These are phyloP conservation scores for Bergia sp. DNA, from an alignment of 92 coral and sea anemone genomes.

Conservation along the genomic window DNA sequence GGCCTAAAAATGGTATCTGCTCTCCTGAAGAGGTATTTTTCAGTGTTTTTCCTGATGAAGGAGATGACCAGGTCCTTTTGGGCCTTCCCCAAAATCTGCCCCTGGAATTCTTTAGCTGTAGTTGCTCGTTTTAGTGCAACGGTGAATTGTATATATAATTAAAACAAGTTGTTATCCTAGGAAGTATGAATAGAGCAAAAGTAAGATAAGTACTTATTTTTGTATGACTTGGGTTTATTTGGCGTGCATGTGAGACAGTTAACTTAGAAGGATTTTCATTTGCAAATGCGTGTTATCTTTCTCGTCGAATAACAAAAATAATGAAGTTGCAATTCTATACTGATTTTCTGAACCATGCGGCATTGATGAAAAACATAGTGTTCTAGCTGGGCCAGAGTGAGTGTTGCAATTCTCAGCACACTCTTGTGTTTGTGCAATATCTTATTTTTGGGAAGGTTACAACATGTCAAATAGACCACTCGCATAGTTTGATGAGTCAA, in stretches of 20 bases:
- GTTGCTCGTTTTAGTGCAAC: neutral
- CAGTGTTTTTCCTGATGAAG: too few relatives aligned
- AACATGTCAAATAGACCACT: too few relatives aligned
- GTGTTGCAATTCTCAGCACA: too few relatives aligned
- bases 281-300: neutral
- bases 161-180: neutral
- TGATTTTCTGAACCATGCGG: neutral
- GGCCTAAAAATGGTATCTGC: too few relatives aligned
- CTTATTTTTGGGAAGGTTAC: too few relatives aligned
- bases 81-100: too few relatives aligned
- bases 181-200: neutral
- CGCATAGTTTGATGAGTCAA: too few relatives aligned
- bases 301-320: neutral
- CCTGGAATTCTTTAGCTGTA: neutral
- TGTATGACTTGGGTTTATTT: slow-evolving; percentile 33
- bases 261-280: slow-evolving; percentile 6
- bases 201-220: slow-evolving; percentile 16
- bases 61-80: too few relatives aligned
- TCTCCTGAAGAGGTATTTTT: too few relatives aligned
- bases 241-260: neutral
- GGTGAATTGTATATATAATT: neutral
- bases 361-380: too few relatives aligned
- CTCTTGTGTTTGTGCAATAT: too few relatives aligned
- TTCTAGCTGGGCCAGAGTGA: too few relatives aligned
- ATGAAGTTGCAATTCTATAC: neutral